Conservation (phyloP, 2,888 invertebrate species). For the Bellardia bayeri region DNA sequence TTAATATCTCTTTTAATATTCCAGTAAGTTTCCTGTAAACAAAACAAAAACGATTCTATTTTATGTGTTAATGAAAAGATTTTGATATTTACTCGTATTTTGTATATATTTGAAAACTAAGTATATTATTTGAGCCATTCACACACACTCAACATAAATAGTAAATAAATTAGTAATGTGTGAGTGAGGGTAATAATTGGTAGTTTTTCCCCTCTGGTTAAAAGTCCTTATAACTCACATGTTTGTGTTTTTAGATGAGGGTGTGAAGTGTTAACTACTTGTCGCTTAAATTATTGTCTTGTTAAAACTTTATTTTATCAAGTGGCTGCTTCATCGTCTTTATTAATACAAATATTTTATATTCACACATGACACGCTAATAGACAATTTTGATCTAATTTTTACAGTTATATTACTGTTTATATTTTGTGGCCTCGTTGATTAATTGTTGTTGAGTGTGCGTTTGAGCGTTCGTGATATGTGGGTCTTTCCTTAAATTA, state of each 20-base stretch:
- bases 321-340: conserved; percentile 72
- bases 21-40: neutral
- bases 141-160: neutral
- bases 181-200: conserved; percentile 19
- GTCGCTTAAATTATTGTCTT: conserved; percentile 71
- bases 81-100: neutral
- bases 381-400: conserved; percentile 53
- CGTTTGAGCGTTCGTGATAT: neutral
- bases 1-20: neutral
- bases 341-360: conserved; percentile 57
- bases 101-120: neutral
- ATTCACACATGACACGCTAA: conserved; percentile 66
- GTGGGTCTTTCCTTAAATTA: conserved; percentile 45
- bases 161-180: neutral
- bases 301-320: conserved; percentile 74
- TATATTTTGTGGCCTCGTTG: conserved; percentile 63
- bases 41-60: neutral
- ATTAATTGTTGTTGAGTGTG: conserved; percentile 29
- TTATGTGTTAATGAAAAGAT: conserved; percentile 46
- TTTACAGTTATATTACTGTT: conserved; percentile 32
- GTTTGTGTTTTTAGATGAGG: conserved; percentile 50
- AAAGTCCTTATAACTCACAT: neutral
- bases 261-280: conserved; percentile 74
- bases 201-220: conserved; percentile 43
- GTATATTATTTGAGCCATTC: neutral